Evolutionary conservation across 2,797 vertebrate species (phyloP), one percentile per base, ranked within the genome.

Genomic region (Loriculus beryllinus): DNA sequence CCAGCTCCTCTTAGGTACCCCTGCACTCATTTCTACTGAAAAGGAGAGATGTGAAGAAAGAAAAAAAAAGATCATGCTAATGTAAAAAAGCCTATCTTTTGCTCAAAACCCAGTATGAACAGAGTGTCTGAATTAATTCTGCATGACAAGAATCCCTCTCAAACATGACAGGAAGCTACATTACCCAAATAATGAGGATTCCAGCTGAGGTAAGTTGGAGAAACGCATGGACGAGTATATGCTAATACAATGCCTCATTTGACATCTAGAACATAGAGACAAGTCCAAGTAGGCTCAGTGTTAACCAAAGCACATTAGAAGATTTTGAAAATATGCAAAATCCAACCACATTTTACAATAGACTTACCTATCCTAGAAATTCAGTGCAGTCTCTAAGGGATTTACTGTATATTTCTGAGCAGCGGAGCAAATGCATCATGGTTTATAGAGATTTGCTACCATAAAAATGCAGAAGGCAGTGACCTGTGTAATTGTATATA

Each of bases 141-240:
- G 42, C 68, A 51, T 85, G 68, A 93, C 68, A 71, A 78, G 82
- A 95, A 92, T 89, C 72, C 82, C 52, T 93, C 65, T 88, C 43
- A 79, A 78, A 94, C 60, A 86, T 67, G 89, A 88, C 86, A 92
- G 84, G 42, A 90, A 96, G 57, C 43, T 86, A 89, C 49, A 49
- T 85, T 95, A 92, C 60, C 54, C 17, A 0, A 92, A 91, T 96
- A 95, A 95, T 91, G 63, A 95, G 72, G 65, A 91, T 87, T 93
- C 71, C 88, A 87, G 76, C 31, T 75, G 84, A 85, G 72, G 63
- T 89, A 95, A 92, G 14, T 57, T 4, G 0, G 56, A 43, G 39
- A 68, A 93, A 78, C 0, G 1, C 43, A 37, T 28, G 56, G 25
- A 76, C 26, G 51, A 80, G 56, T 88, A 63, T 68, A 95, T 78